phyloP scores from a whole-genome alignment of 2,888 invertebrate species.

The Caenorhabditis sp. region DNA sequence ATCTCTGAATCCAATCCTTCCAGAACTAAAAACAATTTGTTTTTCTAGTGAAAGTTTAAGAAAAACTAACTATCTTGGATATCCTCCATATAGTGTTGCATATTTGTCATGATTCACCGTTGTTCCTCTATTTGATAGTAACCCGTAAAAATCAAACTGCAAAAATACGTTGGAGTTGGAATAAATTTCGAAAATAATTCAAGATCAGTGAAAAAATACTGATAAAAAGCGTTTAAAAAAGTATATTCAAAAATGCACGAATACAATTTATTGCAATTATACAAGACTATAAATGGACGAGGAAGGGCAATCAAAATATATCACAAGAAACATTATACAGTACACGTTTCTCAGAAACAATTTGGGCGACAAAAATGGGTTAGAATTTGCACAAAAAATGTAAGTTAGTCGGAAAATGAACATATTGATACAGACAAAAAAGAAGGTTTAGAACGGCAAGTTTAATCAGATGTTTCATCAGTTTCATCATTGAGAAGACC shows the following conservation, averaged over 20 bases:
- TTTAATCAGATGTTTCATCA: neutral
- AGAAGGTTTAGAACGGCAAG: neutral
- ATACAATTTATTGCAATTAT: neutral
- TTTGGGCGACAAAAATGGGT: neutral
- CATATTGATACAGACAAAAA: neutral
- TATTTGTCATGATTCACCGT: slow-evolving; percentile 22
- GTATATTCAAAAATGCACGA: neutral
- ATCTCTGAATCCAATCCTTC: slow-evolving; percentile 30
- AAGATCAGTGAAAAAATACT: neutral
- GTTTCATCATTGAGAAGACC: slow-evolving; percentile 26
- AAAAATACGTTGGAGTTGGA: neutral
- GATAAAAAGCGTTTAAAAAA: neutral
- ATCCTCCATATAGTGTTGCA: slow-evolving; percentile 43
- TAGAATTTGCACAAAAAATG: neutral
- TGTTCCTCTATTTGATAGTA: neutral
- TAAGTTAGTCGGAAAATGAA: neutral
- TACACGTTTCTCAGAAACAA: neutral
- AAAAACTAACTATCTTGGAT: slow-evolving; percentile 30
- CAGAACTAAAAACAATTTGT: slow-evolving; percentile 18
- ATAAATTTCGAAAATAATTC: neutral
- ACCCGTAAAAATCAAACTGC: neutral
- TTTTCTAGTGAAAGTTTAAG: neutral
- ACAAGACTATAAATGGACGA: too few relatives aligned
- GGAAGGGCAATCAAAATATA: neutral
- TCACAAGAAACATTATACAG: neutral